Evolutionary conservation across 2,113 vertebrate species (phyloP), one percentile per base, ranked within the genome.

Genomic region (Hystrix cristata): DNA sequence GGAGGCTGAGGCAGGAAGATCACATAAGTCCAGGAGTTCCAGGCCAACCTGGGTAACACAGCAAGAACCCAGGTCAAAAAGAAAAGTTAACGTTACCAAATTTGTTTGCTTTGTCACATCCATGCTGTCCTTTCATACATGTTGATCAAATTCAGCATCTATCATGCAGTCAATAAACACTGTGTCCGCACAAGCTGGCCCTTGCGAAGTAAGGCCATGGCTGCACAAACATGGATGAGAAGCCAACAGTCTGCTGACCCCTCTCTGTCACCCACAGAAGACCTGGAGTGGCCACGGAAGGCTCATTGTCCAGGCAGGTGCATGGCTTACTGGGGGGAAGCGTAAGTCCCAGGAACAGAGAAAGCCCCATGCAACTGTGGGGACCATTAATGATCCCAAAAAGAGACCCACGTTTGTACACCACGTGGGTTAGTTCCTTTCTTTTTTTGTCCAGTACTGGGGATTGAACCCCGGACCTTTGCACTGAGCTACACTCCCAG

Each of bases 321-420:
- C 74, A 64, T 81, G 18, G 11, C 12, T 38, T 71, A 18, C 10
- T 60, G 64, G 90, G 3, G 9, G 53, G 2, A 10, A 55, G 11
- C 31, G 25, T 8, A 1, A 12, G 21, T 53, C 38, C 83, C 69
- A 78, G 0, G 0, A 95, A n/a, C 18, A 55, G 21, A 53, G 76
- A 48, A 83, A 94, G 85, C 8, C 2, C 7, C 0, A 80, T 6
- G 87, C 4, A 19, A n/a, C 78, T 21, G 29, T 71, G 14, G 57
- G 55, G 96, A 94, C 18, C 9, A 29, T 60, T 59, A 59, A 79
- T n/a, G 65, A 53, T 59, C 87, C 69, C 69, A 65, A 94, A 57
- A 12, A 55, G 43, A 51, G 38, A 34, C 4, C 1, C 55, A 7
- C 6, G 55, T 14, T 38, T 59, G 27, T 11, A 43, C 25, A 53